Evolutionary conservation across 2,797 vertebrate genomes (phyloP).

Genomic region (Valencia hispanica): DNA sequence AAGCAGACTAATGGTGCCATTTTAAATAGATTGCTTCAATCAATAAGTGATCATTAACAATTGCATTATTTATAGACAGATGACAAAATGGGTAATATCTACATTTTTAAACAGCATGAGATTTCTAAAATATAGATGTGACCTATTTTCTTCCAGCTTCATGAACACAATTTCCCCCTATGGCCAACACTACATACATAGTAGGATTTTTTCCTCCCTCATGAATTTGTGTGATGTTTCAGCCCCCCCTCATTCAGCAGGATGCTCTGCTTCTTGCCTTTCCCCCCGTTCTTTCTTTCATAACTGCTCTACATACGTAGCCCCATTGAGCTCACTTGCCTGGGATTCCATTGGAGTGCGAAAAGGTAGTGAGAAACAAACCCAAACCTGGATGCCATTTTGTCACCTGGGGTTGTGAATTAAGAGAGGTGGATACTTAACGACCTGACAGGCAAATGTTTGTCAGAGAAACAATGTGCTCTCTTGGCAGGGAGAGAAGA

Average conservation of each 20-base stretch:
- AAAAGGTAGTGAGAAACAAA: constrained; percentile 66
- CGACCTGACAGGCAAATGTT: constrained; percentile 54
- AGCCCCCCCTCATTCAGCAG: constrained; percentile 53
- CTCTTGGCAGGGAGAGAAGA: constrained; percentile 14
- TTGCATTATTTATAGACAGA: constrained; percentile 81
- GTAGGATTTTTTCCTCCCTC: constrained; percentile 56
- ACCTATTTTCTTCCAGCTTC: constrained; percentile 72
- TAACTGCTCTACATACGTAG: constrained; percentile 74
- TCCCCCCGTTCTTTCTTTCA: constrained; percentile 57
- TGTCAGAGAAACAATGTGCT: constrained; percentile 27
- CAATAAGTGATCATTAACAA: constrained; percentile 81
- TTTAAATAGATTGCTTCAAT: constrained; percentile 77
- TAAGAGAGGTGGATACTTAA: constrained; percentile 54
- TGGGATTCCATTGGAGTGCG: constrained; percentile 57
- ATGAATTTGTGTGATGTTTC: constrained; percentile 65
- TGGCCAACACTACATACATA: constrained; percentile 59
- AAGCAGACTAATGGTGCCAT: constrained; percentile 76
- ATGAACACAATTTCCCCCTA: constrained; percentile 66
- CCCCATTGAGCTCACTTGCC: constrained; percentile 43
- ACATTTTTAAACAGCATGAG: constrained; percentile 70
- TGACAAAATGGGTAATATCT: constrained; percentile 56
- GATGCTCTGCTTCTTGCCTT: constrained; percentile 20
- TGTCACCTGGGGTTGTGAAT: constrained; percentile 50
- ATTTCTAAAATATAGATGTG: constrained; percentile 74
- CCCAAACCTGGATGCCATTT: constrained; percentile 66